Evolutionary conservation across 2,113 vertebrate species (phyloP).

Genomic region (Erythrolamprus reginae): DNA sequence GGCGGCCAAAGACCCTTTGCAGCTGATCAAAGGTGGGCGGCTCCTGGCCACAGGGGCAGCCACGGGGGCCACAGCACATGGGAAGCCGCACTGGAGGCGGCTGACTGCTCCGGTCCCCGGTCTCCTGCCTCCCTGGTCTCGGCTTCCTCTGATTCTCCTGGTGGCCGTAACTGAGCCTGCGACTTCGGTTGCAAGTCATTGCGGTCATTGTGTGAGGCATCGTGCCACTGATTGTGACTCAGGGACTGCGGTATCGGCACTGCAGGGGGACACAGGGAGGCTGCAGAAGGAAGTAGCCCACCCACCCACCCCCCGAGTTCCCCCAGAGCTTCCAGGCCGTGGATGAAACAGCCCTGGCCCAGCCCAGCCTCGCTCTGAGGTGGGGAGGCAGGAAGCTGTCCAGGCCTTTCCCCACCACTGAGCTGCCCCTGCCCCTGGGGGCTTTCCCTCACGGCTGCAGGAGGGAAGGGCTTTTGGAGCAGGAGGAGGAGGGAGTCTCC

Average conservation of each 20-base stretch:
- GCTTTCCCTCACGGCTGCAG: not conserved
- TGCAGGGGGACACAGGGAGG: not conserved
- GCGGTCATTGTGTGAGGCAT: not conserved
- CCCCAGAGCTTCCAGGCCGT: not conserved
- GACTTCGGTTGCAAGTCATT: not conserved
- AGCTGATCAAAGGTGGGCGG: not conserved
- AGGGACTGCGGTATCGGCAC: accelerated
- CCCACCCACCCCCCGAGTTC: not conserved
- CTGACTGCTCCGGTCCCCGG: not conserved
- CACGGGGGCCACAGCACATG: accelerated
- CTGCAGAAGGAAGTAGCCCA: not conserved
- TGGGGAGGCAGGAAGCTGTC: not conserved
- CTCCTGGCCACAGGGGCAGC: not conserved
- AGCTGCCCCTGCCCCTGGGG: not conserved
- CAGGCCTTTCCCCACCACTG: not conserved
- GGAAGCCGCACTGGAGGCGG: not conserved
- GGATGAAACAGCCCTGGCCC: not conserved
- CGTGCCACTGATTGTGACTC: not conserved
- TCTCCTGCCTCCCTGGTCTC: not conserved
- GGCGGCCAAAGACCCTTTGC: accelerated
- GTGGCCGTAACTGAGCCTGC: not conserved
- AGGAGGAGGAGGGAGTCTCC: no score
- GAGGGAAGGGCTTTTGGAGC: no score
- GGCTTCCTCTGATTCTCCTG: not conserved
- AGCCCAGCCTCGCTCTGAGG: not conserved